Evolutionary conservation across 2,113 vertebrate genomes (phyloP).

Genomic region (Hippopotamus amphibius): DNA sequence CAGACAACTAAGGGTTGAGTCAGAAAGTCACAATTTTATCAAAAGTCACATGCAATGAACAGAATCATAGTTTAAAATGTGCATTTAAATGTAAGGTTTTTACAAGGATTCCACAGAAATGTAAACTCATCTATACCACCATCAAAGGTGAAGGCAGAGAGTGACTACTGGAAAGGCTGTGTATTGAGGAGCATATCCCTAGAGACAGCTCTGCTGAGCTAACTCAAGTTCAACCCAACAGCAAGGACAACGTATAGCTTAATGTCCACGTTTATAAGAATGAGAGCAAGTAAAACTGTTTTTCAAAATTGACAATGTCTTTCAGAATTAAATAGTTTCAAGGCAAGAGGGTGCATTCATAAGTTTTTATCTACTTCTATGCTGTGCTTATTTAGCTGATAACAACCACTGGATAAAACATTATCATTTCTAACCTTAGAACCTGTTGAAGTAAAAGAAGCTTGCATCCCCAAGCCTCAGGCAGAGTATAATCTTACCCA

Average conservation of each 20-base stretch:
- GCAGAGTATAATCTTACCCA: neutral
- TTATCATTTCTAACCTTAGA: neutral
- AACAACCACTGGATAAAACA: neutral
- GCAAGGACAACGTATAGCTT: neutral
- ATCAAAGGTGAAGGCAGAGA: neutral
- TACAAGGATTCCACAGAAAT: neutral
- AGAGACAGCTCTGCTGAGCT: neutral
- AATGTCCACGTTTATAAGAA: neutral
- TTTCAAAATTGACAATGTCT: neutral
- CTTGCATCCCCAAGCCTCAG: neutral
- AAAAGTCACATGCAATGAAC: neutral
- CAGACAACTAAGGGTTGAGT: neutral
- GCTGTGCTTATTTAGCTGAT: neutral
- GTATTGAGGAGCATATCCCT: neutral
- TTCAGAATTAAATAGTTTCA: neutral
- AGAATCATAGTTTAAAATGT: neutral
- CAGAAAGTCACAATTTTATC: conserved; percentile 14
- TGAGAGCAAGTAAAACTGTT: neutral
- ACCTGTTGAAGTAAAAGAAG: neutral
- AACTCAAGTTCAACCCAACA: neutral
- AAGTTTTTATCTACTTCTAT: neutral
- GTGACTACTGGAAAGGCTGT: neutral
- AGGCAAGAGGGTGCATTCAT: neutral
- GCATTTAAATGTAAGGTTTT: neutral
- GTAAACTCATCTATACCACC: neutral